phyloP scores from a whole-genome alignment of 2,113 vertebrate genomes.

The Cynoglossus semilaevis region DNA sequence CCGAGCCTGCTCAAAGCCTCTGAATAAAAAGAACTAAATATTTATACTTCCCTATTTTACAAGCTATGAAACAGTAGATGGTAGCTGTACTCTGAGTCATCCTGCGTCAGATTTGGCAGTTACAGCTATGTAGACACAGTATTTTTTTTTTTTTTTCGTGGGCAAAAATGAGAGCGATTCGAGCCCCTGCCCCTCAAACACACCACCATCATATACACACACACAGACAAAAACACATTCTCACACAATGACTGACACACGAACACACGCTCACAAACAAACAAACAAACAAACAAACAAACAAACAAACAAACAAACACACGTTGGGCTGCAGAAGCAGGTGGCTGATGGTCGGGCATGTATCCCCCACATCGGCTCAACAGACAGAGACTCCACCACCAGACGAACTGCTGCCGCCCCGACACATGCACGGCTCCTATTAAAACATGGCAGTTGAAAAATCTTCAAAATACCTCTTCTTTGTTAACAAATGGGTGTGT shows the following conservation, averaged over 20 bases:
- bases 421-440: conserved; percentile 57
- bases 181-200: conserved; percentile 28
- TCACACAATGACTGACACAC: conserved; percentile 15
- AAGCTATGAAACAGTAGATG: conserved; percentile 80
- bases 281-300: conserved; percentile 19
- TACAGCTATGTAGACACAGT: conserved; percentile 80
- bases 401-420: conserved; percentile 40
- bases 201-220: conserved; percentile 11
- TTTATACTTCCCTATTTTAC: conserved; percentile 77
- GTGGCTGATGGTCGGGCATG: conserved; percentile 53
- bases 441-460: conserved; percentile 66
- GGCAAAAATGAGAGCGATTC: conserved; percentile 56
- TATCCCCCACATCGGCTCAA: conserved; percentile 57
- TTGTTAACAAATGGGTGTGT: conserved; percentile 46
- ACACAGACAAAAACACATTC: conserved; percentile 12
- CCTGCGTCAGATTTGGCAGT: conserved; percentile 78
- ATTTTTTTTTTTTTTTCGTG: conserved; percentile 64
- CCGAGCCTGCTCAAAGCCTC: conserved; percentile 94
- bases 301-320: conserved; percentile 15
- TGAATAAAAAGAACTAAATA: conserved; percentile 80
- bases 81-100: conserved; percentile 75
- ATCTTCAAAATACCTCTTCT: conserved; percentile 56
- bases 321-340: conserved; percentile 56
- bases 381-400: conserved; percentile 58
- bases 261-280: conserved; percentile 9